Evolutionary conservation across 2,113 vertebrate species (phyloP).

Genomic region (Urocitellus parryii): DNA sequence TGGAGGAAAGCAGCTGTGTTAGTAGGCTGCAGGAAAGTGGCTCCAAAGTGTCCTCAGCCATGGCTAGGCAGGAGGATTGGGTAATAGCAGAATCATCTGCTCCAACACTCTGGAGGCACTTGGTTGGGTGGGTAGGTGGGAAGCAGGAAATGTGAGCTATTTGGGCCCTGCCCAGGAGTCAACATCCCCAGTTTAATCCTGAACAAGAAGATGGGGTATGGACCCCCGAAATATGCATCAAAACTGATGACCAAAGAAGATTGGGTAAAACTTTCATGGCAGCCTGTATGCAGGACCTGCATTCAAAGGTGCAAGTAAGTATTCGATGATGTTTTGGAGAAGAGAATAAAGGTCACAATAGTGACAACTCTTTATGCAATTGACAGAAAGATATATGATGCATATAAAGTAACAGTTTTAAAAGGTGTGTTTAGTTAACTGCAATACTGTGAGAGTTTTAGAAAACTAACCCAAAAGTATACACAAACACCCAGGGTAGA

Average conservation of each 20-base stretch:
- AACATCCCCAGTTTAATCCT: not conserved
- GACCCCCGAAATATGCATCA: no score
- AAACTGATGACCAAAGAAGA: no score
- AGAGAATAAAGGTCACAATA: no score
- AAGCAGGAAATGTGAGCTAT: accelerated
- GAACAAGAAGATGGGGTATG: no score
- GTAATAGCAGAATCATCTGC: accelerated
- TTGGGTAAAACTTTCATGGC: no score
- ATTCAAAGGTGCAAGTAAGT: not conserved
- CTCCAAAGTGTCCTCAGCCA: not conserved
- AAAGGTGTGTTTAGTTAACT: no score
- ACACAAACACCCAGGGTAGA: no score
- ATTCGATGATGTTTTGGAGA: not conserved
- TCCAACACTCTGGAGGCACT: not conserved
- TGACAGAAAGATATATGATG: not conserved
- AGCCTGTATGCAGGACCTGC: not conserved
- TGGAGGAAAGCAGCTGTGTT: no score
- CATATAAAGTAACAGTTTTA: no score
- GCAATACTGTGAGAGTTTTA: no score
- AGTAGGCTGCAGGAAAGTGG: accelerated
- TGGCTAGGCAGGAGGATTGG: accelerated
- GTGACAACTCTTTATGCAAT: not conserved
- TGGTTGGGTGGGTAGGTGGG: not conserved
- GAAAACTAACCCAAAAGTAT: no score
- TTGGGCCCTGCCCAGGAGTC: not conserved